These are phyloP conservation scores for Corapipo altera DNA, from an alignment of 2,113 vertebrate species.

Conservation along the genomic window DNA sequence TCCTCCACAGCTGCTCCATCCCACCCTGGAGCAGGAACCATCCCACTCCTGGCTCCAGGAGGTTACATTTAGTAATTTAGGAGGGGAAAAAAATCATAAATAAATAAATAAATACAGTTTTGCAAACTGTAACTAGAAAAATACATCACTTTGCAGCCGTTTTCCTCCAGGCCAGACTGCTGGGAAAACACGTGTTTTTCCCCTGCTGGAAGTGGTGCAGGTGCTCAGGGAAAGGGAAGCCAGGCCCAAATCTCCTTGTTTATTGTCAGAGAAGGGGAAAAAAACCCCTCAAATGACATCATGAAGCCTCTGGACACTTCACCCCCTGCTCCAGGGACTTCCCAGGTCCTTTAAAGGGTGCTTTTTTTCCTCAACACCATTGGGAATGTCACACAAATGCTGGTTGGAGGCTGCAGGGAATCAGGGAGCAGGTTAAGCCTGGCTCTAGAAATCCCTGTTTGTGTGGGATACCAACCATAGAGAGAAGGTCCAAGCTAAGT, in stretches of 20 bases:
- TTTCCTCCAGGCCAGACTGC: background rate
- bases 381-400: rapidly evolving
- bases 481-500: background rate
- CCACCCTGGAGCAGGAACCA: background rate
- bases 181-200: background rate
- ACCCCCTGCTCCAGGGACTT: background rate
- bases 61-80: background rate
- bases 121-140: background rate
- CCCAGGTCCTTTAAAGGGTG: background rate
- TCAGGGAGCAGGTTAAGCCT: too few species aligned
- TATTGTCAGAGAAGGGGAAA: background rate
- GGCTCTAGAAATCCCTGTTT: background rate
- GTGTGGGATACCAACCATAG: rapidly evolving
- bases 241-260: background rate
- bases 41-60: background rate
- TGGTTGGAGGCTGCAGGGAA: background rate
- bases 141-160: background rate
- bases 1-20: background rate
- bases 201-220: background rate
- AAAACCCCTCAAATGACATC: background rate
- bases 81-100: background rate
- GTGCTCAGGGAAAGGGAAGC: background rate
- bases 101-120: background rate
- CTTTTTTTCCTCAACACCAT: rapidly evolving
- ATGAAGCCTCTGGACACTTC: background rate